These are phyloP conservation scores for Mus pahari DNA, from an alignment of 2,113 vertebrate species.

Conservation along the genomic window DNA sequence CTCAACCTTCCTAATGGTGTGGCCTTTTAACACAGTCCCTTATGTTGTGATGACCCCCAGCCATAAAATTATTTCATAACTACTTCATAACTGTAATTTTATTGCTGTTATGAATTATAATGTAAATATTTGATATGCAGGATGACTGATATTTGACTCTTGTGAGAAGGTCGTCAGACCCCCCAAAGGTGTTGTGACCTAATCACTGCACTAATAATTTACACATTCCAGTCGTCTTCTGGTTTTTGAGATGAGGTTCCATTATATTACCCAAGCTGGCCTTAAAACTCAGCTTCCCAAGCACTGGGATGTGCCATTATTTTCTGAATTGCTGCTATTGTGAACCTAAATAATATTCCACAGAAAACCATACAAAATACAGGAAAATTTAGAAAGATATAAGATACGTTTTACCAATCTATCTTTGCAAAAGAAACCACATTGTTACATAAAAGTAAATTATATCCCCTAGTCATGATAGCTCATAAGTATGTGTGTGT, in stretches of 20 bases:
- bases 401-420: background rate
- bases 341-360: slow-evolving; percentile 20
- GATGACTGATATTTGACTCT: background rate
- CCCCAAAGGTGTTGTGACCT: background rate
- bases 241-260: background rate
- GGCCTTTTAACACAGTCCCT: background rate
- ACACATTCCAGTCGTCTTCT: background rate
- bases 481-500: background rate
- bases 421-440: slow-evolving; percentile 25
- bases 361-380: slow-evolving; percentile 33
- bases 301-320: background rate
- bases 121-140: background rate
- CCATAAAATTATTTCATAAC: background rate
- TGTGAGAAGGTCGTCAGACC: background rate
- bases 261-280: background rate
- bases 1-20: background rate
- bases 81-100: background rate
- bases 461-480: slow-evolving; percentile 5
- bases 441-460: background rate
- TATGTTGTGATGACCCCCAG: background rate
- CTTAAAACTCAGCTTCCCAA: background rate
- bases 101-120: background rate
- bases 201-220: background rate
- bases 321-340: background rate
- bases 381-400: slow-evolving; percentile 16